Conservation (phyloP, 2,888 invertebrate genomes). For the Lepeophtheirus nordmannii region DNA sequence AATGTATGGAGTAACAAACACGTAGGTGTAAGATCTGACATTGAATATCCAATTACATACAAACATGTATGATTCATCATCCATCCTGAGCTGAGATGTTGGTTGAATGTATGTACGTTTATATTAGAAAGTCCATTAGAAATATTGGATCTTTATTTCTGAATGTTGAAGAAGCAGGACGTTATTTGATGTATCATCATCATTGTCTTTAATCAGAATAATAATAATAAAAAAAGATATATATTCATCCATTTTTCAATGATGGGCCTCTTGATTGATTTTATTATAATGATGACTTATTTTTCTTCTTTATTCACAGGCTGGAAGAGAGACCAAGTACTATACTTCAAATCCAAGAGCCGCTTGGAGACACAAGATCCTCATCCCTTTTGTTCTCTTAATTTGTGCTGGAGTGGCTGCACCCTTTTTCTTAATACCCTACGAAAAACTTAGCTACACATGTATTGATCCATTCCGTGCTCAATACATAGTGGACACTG, state of each 20-base stretch:
- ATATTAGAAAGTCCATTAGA: no score
- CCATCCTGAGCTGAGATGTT: no score
- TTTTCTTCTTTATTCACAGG: constrained; percentile 5
- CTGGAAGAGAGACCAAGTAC: constrained; percentile 19
- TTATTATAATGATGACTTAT: background rate
- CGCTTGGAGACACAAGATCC: constrained; percentile 8
- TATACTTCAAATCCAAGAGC: background rate
- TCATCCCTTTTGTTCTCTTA: constrained; percentile 15
- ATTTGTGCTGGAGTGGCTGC: constrained; percentile 14
- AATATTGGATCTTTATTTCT: no score
- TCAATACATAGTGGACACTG: background rate
- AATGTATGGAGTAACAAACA: no score
- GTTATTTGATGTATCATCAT: no score
- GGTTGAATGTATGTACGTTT: no score
- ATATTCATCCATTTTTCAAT: background rate
- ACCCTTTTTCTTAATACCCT: constrained; percentile 3
- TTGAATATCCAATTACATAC: no score
- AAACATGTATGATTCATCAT: no score
- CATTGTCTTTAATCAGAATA: no score
- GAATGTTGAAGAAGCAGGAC: no score
- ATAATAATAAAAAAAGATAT: background rate
- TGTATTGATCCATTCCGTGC: constrained; percentile 2
- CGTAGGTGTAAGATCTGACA: no score
- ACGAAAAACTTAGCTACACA: background rate
- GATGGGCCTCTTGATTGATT: background rate